These are phyloP conservation scores for Lymantria dispar DNA, from an alignment of 2,888 invertebrate species.

Conservation along the genomic window DNA sequence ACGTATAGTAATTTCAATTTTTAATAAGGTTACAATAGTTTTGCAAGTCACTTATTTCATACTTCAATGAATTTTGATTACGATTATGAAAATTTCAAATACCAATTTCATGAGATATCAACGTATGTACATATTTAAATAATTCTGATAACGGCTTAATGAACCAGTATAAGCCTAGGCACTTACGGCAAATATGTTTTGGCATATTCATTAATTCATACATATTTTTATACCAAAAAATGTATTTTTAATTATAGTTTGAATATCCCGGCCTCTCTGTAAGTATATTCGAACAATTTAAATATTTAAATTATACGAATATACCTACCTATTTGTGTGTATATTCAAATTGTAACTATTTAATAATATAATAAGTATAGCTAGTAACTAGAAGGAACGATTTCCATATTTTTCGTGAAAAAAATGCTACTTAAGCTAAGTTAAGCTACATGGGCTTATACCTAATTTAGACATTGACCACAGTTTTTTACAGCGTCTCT, in stretches of 20 bases:
- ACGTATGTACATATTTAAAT: constrained; percentile 26
- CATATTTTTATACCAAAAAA: constrained; percentile 14
- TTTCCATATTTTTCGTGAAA: constrained; percentile 26
- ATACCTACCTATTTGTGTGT: too few species aligned
- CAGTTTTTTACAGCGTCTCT: constrained; percentile 8
- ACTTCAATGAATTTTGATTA: not conserved
- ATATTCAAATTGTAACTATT: too few species aligned
- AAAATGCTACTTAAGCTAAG: constrained; percentile 31
- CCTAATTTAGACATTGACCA: constrained; percentile 57
- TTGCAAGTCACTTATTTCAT: not conserved
- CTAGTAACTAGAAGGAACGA: constrained; percentile 36
- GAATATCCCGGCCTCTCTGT: not conserved
- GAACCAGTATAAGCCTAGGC: constrained; percentile 63
- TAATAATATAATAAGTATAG: constrained; percentile 8
- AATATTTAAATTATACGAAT: too few species aligned
- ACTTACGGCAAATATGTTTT: constrained; percentile 69
- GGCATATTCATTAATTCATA: constrained; percentile 43
- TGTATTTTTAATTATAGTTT: not conserved
- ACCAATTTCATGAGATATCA: constrained; percentile 7
- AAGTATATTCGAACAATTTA: constrained; percentile 17
- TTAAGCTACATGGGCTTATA: constrained; percentile 23
- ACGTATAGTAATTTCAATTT: not conserved
- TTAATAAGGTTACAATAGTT: not conserved
- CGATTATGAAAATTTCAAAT: not conserved
- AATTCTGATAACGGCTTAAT: constrained; percentile 30